Base-by-base conservation (phyloP, 2,888 invertebrate species). In the Vandiemenella viatica region DNA sequence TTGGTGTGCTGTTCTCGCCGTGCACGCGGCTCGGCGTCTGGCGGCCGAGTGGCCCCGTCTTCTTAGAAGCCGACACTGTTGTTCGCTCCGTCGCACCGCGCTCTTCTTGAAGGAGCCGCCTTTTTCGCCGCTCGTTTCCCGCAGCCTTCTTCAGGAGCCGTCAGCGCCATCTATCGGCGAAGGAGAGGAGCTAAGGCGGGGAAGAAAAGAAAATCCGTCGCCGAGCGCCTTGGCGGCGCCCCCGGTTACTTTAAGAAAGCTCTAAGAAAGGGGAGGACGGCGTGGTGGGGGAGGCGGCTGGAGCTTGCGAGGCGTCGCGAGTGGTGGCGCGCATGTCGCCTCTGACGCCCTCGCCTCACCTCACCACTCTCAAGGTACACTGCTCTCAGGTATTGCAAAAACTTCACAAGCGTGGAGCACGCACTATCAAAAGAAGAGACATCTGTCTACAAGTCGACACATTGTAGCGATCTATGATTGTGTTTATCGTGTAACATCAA, bases 161-260 rank as follows among this genome's bases (percentile, higher is more conserved):
- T 42, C 42, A 45, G 47, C 53, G 51, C 51, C 51, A 53, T 53
- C 53, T 53, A 46, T 51, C 53, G 53, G 51, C 49, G 45, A 49
- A 44, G 47, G 46, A 46, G 45, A 45, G 41, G 49, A 53, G 43
- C 48, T 53, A 49, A 38, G 16, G 42, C 18, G 42, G 42, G 19
- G 49, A n/a, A 42, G 49, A 53, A 53, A 53, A 51, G 50, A 53
- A 53, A 45, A 46, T 40, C 51, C 49, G 53, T 32, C 45, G 47
- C 22, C 17, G 49, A 46, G 53, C 53, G 53, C 49, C 47, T 47
- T 40, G 20, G 38, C 22, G 22, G 42, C 18, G 41, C 49, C 51
- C 49, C 46, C 51, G 43, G 44, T 50, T 48, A 50, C 52, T 50
- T 47, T 45, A 52, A 53, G 53, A 53, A 53, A 53, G 51, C 50